Conservation (phyloP, 2,113 vertebrate genomes). For the Poecile atricapillus region DNA sequence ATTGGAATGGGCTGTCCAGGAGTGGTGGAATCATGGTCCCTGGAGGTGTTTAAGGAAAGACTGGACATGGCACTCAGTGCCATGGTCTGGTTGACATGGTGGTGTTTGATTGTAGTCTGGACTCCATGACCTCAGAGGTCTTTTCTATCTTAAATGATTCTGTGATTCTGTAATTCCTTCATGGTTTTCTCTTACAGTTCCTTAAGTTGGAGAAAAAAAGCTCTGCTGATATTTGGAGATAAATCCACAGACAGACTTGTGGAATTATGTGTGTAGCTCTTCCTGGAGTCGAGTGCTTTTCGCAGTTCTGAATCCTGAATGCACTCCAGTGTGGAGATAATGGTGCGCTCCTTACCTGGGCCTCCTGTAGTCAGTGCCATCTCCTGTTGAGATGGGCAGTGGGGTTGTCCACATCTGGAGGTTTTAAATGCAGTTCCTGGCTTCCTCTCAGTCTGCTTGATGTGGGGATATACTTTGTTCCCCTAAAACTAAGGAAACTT, state of each 20-base stretch:
- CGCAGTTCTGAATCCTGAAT: background rate
- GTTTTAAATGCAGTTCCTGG: background rate
- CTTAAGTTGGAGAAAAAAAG: background rate
- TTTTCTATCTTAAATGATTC: background rate
- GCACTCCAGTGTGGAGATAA: background rate
- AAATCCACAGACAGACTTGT: background rate
- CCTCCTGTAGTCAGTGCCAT: background rate
- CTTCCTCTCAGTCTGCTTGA: background rate
- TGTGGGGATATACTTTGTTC: background rate
- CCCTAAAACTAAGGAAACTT: background rate
- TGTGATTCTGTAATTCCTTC: background rate
- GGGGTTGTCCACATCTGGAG: background rate
- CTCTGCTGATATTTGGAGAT: background rate
- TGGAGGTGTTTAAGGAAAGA: background rate
- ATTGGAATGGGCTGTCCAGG: background rate
- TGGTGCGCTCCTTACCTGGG: background rate
- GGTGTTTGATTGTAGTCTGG: accelerated
- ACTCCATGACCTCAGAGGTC: background rate
- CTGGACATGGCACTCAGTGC: background rate
- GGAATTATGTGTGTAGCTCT: background rate
- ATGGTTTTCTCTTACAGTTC: background rate
- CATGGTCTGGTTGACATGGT: accelerated
- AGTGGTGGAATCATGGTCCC: background rate
- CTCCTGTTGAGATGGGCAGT: background rate
- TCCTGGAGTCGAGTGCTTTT: background rate